Base-by-base conservation (phyloP, 2,888 invertebrate species). In the Archaeoteleia sp. region DNA sequence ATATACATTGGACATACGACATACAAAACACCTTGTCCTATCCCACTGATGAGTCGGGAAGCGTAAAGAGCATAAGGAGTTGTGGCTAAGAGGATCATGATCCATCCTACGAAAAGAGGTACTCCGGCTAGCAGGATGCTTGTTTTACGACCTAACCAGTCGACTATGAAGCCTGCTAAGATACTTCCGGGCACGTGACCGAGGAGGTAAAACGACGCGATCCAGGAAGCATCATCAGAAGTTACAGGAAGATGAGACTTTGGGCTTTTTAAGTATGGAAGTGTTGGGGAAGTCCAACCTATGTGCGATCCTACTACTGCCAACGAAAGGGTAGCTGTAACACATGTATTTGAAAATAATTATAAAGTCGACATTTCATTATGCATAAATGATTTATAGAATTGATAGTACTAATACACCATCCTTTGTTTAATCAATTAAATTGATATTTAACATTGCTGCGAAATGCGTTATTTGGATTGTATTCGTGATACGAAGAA, bases 1-100 rank as follows among this genome's bases (percentile, higher is more conserved):
- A 89, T 88, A 78, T 90, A 90, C 89, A 90, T 89, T 0, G 90
- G 90, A 12, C 89, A 88, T 1, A 88, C 88, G 13, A 89, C 89
- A 83, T 90, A 90, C 43, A 89, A 87, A 2, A 88, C 85, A n/a
- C 89, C 89, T 30, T 87, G 90, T 0, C 90, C 90, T 7, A 91
- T 80, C 0, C 91, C 91, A 25, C 90, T 90, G 78, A 91, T 87
- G 85, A 91, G 82, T 49, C 90, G 84, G 0, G 88, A 87, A 3
- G 88, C 85, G 81, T 90, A 90, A n/a, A 91, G 86, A 39, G 88
- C 78, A 32, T 87, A 82, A 1, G 89, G 88, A 2, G 87, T 87
- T 46, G 87, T 86, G 17, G 91, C 90, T 25, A 87, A 83, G 67
- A 90, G 89, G 72, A 91, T 87, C 72, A 91, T 83, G 25, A 91